Evolutionary conservation across 1,140 invertebrate genomes (phyloP).

Genomic region (Liolophura sinensis): DNA sequence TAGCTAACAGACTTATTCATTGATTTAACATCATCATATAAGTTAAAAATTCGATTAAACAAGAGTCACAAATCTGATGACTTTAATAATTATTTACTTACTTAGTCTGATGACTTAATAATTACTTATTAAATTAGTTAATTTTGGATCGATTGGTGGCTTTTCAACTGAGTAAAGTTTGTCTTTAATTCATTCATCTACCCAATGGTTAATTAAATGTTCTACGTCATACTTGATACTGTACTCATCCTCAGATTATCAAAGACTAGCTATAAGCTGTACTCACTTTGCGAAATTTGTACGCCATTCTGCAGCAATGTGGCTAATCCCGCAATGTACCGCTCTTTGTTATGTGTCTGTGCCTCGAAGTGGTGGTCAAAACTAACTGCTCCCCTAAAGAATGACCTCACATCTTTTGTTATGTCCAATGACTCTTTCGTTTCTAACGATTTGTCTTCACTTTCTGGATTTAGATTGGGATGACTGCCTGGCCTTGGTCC

Average conservation of each 20-base stretch:
- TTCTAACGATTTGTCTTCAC: slow-evolving; percentile 3
- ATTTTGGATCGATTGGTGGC: too few species aligned
- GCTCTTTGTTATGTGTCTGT: slow-evolving; percentile 41
- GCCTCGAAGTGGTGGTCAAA: slow-evolving; percentile 46
- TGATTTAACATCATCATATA: background rate
- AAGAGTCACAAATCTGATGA: background rate
- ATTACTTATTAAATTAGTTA: too few species aligned
- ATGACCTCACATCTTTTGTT: slow-evolving; percentile 32
- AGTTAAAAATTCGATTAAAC: background rate
- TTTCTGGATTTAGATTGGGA: background rate
- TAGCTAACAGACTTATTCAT: background rate
- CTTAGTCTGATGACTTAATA: background rate
- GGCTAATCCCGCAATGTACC: slow-evolving; percentile 48
- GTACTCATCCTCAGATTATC: background rate
- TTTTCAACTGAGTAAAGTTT: background rate
- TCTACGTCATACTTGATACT: background rate
- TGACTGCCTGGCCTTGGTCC: background rate
- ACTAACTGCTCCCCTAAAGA: slow-evolving; percentile 38
- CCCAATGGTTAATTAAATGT: background rate
- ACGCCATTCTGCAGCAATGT: slow-evolving; percentile 44
- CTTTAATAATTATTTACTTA: background rate
- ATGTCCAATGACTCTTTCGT: slow-evolving; percentile 7
- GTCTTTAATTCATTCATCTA: background rate
- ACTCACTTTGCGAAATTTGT: slow-evolving; percentile 52
- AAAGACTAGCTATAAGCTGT: background rate